Percentiles rank a stretch among this genome's conserved stretches.
phyloP scores from a whole-genome alignment of 2,797 vertebrate genomes.

The Coluber constrictor region DNA sequence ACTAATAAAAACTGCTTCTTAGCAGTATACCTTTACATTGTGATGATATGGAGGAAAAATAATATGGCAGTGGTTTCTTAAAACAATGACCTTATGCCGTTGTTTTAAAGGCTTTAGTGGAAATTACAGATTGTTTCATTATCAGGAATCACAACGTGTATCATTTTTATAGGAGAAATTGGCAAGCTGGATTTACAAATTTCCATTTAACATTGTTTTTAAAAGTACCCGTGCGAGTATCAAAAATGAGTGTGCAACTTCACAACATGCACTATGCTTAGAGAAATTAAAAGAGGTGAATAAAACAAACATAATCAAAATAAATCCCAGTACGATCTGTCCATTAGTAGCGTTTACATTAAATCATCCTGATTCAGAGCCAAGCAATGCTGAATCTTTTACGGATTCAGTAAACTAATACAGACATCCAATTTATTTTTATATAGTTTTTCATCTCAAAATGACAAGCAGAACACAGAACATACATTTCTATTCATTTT shows the following conservation, averaged over 20 bases:
- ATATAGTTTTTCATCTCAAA: neutral
- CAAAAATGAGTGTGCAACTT: neutral
- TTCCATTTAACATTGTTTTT: neutral
- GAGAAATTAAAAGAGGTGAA: neutral
- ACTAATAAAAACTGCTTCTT: neutral
- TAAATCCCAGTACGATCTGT: neutral
- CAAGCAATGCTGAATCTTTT: neutral
- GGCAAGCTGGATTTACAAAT: neutral
- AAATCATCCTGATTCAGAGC: neutral
- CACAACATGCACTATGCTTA: neutral
- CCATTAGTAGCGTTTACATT: neutral
- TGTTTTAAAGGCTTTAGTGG: neutral
- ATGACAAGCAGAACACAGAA: neutral
- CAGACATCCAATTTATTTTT: neutral
- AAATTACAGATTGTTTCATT: neutral
- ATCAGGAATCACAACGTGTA: neutral
- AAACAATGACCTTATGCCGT: neutral
- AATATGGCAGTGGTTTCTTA: neutral
- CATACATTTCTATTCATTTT: neutral
- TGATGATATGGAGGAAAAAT: neutral
- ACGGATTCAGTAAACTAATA: neutral
- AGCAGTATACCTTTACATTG: neutral
- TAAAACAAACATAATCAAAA: neutral
- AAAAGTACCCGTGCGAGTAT: neutral
- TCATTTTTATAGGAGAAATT: neutral